These are phyloP conservation scores for Dascyllus trimaculatus DNA, from an alignment of 2,113 vertebrate genomes.

Conservation along the genomic window DNA sequence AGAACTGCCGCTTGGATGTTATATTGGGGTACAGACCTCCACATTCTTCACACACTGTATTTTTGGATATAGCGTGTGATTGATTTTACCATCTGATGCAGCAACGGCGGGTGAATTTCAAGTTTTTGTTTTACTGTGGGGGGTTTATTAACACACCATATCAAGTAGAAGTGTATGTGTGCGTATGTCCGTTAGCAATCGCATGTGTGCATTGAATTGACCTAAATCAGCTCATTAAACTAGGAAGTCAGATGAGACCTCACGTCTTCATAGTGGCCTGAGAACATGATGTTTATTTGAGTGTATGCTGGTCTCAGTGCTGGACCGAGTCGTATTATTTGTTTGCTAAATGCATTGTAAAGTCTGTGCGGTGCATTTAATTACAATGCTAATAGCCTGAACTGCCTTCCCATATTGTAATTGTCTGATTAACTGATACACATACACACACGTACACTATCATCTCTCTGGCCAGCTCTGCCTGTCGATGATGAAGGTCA, in stretches of 20 bases:
- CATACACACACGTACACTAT: conserved; percentile 22
- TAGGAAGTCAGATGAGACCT: conserved; percentile 22
- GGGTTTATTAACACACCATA: conserved; percentile 15
- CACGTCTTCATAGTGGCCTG: conserved; percentile 25
- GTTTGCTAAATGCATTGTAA: conserved; percentile 23
- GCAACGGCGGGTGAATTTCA: conserved; percentile 1
- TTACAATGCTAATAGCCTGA: conserved; percentile 37
- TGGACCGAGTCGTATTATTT: conserved; percentile 18
- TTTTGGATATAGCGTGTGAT: conserved; percentile 5
- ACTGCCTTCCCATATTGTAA: conserved; percentile 26
- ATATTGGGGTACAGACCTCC: conserved; percentile 1
- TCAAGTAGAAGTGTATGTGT: conserved; percentile 28
- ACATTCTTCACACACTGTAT: not conserved
- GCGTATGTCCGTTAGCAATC: conserved; percentile 34
- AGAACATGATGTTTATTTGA: conserved; percentile 41
- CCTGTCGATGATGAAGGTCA: conserved; percentile 76
- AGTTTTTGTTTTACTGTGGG: not conserved
- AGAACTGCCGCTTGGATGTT: conserved; percentile 16
- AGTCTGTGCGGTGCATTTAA: conserved; percentile 45
- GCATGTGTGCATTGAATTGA: conserved; percentile 47
- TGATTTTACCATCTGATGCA: conserved; percentile 1
- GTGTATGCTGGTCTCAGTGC: not conserved
- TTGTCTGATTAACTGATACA: conserved; percentile 45
- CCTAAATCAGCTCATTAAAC: conserved; percentile 62
- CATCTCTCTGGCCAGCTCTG: conserved; percentile 33